Percentiles rank a stretch among this genome's conserved stretches.
Evolutionary conservation across 2,888 invertebrate species (phyloP).

Genomic region (Euspilapteryx auroguttella): DNA sequence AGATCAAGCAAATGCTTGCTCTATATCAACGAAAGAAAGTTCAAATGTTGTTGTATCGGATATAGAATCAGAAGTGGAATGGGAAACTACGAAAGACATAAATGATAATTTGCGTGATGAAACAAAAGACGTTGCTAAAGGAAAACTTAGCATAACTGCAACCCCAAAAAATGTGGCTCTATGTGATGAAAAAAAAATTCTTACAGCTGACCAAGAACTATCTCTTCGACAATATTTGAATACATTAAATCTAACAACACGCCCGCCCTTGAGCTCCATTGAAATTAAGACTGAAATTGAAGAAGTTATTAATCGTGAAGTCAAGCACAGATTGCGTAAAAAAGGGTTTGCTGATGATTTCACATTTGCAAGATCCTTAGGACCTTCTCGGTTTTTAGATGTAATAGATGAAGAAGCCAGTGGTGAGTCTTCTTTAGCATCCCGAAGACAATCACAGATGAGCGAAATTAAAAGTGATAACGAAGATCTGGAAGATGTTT

Average conservation of each 20-base stretch:
- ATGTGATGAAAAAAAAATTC: constrained; percentile 32
- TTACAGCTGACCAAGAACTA: constrained; percentile 61
- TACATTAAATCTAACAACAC: constrained; percentile 55
- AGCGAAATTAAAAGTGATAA: constrained; percentile 45
- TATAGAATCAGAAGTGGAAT: constrained; percentile 65
- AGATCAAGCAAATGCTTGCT: constrained; percentile 21
- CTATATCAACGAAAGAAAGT: constrained; percentile 34
- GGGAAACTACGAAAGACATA: constrained; percentile 53
- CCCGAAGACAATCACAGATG: constrained; percentile 55
- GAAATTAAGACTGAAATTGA: constrained; percentile 50
- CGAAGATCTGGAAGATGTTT: constrained; percentile 53
- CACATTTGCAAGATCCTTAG: constrained; percentile 38
- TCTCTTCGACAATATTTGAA: constrained; percentile 57
- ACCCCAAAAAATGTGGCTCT: constrained; percentile 40
- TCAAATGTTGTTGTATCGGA: constrained; percentile 63
- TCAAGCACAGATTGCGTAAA: constrained; percentile 37
- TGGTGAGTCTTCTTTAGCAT: constrained; percentile 63
- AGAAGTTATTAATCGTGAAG: constrained; percentile 41
- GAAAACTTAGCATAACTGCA: constrained; percentile 34
- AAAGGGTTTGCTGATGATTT: constrained; percentile 39
- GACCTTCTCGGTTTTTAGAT: constrained; percentile 70
- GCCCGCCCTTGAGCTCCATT: constrained; percentile 29
- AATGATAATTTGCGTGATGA: constrained; percentile 14
- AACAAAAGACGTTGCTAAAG: constrained; percentile 23
- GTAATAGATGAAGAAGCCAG: constrained; percentile 80